Evolutionary conservation across 37 sponge, comb jelly and placozoan species (phyloP).

Genomic region (Axinella damicornis): DNA sequence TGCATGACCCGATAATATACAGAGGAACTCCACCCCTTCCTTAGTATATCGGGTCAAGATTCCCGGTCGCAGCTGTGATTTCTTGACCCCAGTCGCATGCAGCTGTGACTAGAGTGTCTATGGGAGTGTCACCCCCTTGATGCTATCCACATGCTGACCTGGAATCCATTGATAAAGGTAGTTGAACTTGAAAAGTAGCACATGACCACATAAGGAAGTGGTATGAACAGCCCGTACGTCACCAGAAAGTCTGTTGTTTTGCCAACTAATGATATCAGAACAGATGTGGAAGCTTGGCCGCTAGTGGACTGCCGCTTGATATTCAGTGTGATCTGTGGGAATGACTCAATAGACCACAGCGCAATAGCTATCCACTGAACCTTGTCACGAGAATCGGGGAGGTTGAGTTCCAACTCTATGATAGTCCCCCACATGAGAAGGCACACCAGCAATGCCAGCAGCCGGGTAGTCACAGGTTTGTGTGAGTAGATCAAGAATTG

Average conservation of each 20-base stretch:
- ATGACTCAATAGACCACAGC: slow-evolving; percentile 59
- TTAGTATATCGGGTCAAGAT: too few relatives aligned
- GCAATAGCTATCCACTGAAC: slow-evolving; percentile 53
- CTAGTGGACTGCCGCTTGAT: slow-evolving; percentile 27
- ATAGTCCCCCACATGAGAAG: slow-evolving; percentile 49
- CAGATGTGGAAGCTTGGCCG: slow-evolving; percentile 47
- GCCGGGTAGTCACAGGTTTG: neutral
- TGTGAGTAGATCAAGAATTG: slow-evolving; percentile 55
- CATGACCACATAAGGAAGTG: slow-evolving; percentile 56
- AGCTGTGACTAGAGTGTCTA: too few relatives aligned
- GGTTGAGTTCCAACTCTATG: slow-evolving; percentile 38
- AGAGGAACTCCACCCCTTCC: too few relatives aligned
- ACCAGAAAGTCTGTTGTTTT: slow-evolving; percentile 59
- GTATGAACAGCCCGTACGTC: slow-evolving; percentile 44
- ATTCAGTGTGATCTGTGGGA: slow-evolving; percentile 56
- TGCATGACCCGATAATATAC: too few relatives aligned
- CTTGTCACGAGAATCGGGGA: slow-evolving; percentile 10
- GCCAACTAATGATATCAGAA: slow-evolving; percentile 43
- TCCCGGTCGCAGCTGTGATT: too few relatives aligned
- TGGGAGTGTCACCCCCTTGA: too few relatives aligned
- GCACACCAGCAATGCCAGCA: slow-evolving; percentile 46
- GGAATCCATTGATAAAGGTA: slow-evolving; percentile 48
- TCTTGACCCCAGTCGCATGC: too few relatives aligned
- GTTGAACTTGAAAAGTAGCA: slow-evolving; percentile 51
- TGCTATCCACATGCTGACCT: neutral